Evolutionary conservation across 2,797 vertebrate genomes (phyloP).

Genomic region (Carapus acus): DNA sequence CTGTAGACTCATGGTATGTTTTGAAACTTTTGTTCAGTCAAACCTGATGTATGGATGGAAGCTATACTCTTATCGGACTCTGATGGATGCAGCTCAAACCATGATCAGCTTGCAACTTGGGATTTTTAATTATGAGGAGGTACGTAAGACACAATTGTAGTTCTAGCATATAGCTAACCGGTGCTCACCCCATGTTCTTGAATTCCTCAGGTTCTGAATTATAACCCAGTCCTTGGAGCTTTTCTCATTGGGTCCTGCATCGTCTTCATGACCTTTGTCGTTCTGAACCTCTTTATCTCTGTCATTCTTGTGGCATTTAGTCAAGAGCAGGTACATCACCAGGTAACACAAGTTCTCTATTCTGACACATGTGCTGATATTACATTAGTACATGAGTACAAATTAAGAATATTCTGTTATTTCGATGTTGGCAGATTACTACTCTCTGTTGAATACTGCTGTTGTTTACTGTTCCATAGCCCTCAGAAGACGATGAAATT

Average conservation of each 20-base stretch:
- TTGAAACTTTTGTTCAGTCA: constrained; percentile 70
- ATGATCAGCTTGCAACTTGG: constrained; percentile 93
- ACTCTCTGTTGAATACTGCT: no score
- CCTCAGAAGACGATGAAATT: constrained; percentile 90
- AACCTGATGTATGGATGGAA: constrained; percentile 95
- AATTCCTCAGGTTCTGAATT: constrained; percentile 81
- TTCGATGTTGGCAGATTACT: no score
- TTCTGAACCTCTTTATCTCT: constrained; percentile 94
- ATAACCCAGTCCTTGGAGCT: constrained; percentile 85
- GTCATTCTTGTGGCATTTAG: constrained; percentile 94
- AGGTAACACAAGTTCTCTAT: no score
- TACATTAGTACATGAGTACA: no score
- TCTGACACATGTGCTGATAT: no score
- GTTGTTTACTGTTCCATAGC: constrained; percentile 61
- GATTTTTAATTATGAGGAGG: constrained; percentile 96
- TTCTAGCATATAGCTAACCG: background rate
- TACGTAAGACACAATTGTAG: constrained; percentile 46
- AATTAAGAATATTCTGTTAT: no score
- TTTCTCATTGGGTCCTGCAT: constrained; percentile 94
- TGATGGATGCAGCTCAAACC: constrained; percentile 82
- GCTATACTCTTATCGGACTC: constrained; percentile 86
- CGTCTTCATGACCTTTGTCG: constrained; percentile 94
- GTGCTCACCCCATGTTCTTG: constrained; percentile 5
- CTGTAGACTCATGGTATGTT: no score
- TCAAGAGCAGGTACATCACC: constrained; percentile 86